Conservation (phyloP, 2,797 vertebrate species). For the Prunella strophiata region DNA sequence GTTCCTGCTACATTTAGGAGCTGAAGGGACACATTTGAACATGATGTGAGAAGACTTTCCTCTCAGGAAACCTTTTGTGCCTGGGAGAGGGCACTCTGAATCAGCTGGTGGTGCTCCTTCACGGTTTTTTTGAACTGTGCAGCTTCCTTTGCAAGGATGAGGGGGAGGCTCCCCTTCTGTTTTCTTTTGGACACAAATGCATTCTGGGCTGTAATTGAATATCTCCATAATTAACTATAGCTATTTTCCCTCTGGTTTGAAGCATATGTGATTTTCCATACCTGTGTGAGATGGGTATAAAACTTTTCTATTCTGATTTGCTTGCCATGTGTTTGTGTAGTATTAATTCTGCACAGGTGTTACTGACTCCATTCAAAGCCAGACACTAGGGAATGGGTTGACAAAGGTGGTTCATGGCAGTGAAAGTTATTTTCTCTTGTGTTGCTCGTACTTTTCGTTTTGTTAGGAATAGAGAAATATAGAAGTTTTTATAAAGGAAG, state of each 20-base stretch:
- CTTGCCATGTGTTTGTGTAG: background rate
- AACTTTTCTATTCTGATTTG: background rate
- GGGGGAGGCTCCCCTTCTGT: background rate
- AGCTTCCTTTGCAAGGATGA: background rate
- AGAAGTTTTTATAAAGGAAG: background rate
- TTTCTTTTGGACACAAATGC: background rate
- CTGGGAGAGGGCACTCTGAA: background rate
- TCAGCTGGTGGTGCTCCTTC: background rate
- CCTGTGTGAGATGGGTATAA: background rate
- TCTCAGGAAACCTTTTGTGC: background rate
- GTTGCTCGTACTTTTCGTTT: background rate
- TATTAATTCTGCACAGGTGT: background rate
- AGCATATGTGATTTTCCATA: background rate
- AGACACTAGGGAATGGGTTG: background rate
- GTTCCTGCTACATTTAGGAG: background rate
- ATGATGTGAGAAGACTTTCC: background rate
- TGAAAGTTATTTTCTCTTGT: background rate
- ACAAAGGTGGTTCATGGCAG: background rate
- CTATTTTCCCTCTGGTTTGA: background rate
- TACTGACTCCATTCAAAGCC: background rate
- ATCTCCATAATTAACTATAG: background rate
- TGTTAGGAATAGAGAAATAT: background rate
- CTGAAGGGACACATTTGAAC: background rate
- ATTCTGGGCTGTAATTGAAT: background rate
- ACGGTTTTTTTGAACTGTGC: rapidly evolving